Base-by-base conservation (phyloP, 2,113 vertebrate genomes). In the Microtus richardsoni region DNA sequence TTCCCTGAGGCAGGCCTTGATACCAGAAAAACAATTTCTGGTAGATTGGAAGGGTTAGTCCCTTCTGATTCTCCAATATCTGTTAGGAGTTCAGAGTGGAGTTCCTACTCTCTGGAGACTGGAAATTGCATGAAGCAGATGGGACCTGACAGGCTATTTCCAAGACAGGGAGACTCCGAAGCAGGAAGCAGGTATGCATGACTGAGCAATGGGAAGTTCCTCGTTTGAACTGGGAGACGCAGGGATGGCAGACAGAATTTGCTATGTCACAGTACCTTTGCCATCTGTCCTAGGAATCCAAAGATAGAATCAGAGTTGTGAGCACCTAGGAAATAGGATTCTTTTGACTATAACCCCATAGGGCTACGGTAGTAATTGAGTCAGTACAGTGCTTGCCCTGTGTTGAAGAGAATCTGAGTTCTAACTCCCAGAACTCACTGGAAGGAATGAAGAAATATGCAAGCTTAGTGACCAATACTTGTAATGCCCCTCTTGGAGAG, bases 91-190 rank as follows among this genome's bases (percentile, higher is more conserved):
- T 95, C 91, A 96, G 97, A 98, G 96, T 96, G 44, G 96, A 95
- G 80, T 97, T 97, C 97, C 97, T 96, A 66, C 80, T 98, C 98
- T 98, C 98, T 47, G 54, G 98, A 94, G 98, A 88, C 73, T 93
- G 73, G 96, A 98, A 98, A 97, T 97, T 97, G 97, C 98, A 94
- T 97, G 97, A 97, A 97, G 3, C 98, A 99, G 98, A 98, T 98
- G 98, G 98, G 96, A 98, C 94, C 97, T 98, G 98, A 98, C 98
- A 98, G 98, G 97, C 97, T 98, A 97, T 98, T 98, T 98, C 96
- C 97, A 97, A 96, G 98, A 98, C 97, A 97, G 8, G 24, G 97
- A 97, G 95, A 90, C 98, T 98, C 78, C 96, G 98, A 98, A 98
- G 98, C 98, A 98, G 97, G 98, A 98, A 97, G 95, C 91, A 94